phyloP scores from a whole-genome alignment of 2,797 vertebrate species.

The Gymnoscopelus braueri region DNA sequence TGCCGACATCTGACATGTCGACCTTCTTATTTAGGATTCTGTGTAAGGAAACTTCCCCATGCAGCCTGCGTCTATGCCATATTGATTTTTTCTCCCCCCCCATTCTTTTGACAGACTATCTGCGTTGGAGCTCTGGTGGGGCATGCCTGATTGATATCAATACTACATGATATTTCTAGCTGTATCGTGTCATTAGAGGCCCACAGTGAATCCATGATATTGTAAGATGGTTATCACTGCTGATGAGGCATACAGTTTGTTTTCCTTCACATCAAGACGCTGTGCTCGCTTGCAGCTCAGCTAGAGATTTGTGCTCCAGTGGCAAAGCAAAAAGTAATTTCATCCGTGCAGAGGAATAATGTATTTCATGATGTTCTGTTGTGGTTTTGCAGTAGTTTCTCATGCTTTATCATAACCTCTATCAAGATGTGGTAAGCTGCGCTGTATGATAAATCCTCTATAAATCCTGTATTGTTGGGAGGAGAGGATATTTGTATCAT shows the following conservation, averaged over 20 bases:
- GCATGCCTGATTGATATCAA: slow-evolving; percentile 15
- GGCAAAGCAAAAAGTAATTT: slow-evolving; percentile 42
- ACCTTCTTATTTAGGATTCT: slow-evolving; percentile 47
- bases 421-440: slow-evolving; percentile 13
- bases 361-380: slow-evolving; percentile 19
- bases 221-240: slow-evolving; percentile 41
- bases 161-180: slow-evolving; percentile 29
- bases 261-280: slow-evolving; percentile 42
- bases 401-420: neutral
- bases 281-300: slow-evolving; percentile 2
- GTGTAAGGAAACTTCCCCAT: slow-evolving; percentile 27
- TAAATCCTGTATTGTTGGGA: too few relatives aligned
- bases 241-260: slow-evolving; percentile 41
- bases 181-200: slow-evolving; percentile 31
- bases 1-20: slow-evolving; percentile 44
- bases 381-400: neutral
- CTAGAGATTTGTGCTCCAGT: slow-evolving; percentile 28
- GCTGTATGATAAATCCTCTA: neutral
- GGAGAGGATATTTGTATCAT: too few relatives aligned
- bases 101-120: neutral
- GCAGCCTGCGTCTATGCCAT: slow-evolving; percentile 24
- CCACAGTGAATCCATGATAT: slow-evolving; percentile 9
- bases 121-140: slow-evolving; percentile 12
- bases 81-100: slow-evolving; percentile 44
- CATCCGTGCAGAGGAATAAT: slow-evolving; percentile 30